These are phyloP conservation scores for Polydrusus cervinus DNA, from an alignment of 2,888 invertebrate species.

Conservation along the genomic window DNA sequence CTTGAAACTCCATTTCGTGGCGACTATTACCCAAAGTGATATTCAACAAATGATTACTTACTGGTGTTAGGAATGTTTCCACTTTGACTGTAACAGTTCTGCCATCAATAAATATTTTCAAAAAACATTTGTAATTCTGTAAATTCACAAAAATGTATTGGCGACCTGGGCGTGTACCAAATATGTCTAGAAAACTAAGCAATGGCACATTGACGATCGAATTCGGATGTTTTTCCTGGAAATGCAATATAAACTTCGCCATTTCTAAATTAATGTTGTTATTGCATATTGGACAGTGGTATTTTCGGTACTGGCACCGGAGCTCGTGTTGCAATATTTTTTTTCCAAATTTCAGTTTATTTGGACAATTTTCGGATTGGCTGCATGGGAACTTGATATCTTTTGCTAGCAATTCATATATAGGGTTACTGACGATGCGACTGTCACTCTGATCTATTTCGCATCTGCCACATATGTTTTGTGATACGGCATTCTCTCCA, in stretches of 20 bases:
- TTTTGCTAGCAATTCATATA: background rate
- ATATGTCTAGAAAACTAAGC: background rate
- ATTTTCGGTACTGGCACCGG: background rate
- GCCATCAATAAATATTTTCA: background rate
- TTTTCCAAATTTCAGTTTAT: background rate
- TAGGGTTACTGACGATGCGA: background rate
- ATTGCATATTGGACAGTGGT: background rate
- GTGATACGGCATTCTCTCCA: background rate
- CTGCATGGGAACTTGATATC: background rate
- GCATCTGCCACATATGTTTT: slow-evolving; percentile 6
- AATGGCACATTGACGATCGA: background rate
- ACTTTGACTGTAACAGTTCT: background rate
- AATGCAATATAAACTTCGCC: background rate
- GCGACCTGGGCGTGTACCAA: background rate
- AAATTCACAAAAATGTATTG: too few relatives aligned
- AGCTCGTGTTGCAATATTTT: background rate
- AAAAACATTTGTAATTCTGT: background rate
- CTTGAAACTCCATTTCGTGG: background rate
- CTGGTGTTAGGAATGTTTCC: background rate
- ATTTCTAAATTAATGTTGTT: background rate
- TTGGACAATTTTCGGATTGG: background rate
- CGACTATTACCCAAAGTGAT: background rate
- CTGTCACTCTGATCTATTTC: background rate
- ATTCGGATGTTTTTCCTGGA: background rate
- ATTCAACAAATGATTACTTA: background rate